Evolutionary conservation across 2,113 vertebrate species (phyloP).

Genomic region (Dolichallabes microphthalmus): DNA sequence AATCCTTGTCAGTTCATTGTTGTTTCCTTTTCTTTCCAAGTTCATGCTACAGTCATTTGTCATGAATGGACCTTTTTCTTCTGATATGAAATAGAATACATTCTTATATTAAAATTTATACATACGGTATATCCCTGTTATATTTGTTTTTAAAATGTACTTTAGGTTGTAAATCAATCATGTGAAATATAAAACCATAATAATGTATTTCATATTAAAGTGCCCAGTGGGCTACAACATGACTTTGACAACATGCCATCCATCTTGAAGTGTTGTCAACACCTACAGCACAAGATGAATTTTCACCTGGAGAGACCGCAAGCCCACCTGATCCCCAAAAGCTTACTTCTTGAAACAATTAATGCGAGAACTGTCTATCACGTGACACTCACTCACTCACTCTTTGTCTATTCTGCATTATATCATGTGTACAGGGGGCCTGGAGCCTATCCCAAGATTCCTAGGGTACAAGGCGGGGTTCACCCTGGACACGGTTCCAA

Average conservation of each 20-base stretch:
- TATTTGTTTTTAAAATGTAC: neutral
- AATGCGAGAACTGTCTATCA: neutral
- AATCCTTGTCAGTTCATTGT: neutral
- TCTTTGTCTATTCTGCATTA: no score
- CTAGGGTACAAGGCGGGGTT: no score
- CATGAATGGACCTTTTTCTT: neutral
- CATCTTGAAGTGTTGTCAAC: neutral
- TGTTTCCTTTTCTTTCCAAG: neutral
- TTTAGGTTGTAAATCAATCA: neutral
- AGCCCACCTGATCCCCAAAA: neutral
- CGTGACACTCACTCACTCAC: neutral
- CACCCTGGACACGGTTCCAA: no score
- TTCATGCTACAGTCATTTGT: neutral
- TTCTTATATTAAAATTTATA: neutral
- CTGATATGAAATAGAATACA: neutral
- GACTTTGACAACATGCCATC: neutral
- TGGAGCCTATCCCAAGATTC: no score
- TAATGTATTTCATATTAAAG: neutral
- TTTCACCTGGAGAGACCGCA: neutral
- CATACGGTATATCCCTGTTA: neutral
- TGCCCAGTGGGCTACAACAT: neutral
- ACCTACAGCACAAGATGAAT: neutral
- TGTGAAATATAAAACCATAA: neutral
- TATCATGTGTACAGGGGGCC: no score
- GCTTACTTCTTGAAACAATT: neutral